phyloP scores from a whole-genome alignment of 2,797 vertebrate genomes.

The Macropus fuliginosus region DNA sequence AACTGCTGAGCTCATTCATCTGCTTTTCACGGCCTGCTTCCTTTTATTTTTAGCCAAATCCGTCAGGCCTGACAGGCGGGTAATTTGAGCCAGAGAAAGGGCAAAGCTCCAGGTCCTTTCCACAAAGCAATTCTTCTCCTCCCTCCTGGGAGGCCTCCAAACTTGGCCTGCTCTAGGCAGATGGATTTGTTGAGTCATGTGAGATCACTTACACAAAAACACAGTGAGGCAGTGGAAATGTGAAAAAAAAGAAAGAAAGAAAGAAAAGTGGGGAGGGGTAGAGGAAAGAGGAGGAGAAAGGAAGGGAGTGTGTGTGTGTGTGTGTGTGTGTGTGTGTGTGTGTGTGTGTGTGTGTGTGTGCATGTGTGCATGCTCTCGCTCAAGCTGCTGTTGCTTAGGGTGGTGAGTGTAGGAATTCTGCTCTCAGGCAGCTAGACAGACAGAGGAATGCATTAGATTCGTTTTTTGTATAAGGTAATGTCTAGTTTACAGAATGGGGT shows the following conservation, averaged over 20 bases:
- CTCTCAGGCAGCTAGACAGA: slow-evolving; percentile 88
- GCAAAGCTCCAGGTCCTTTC: slow-evolving; percentile 91
- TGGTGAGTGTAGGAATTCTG: slow-evolving; percentile 85
- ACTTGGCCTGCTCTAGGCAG: slow-evolving; percentile 89
- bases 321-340: slow-evolving; percentile 58
- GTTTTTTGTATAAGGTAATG: slow-evolving; percentile 98
- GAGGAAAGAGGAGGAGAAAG: slow-evolving; percentile 72
- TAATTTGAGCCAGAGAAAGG: slow-evolving; percentile 93
- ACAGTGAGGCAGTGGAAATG: slow-evolving; percentile 85
- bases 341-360: slow-evolving; percentile 60
- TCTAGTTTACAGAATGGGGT: slow-evolving; percentile 90
- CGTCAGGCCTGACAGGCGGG: slow-evolving; percentile 94
- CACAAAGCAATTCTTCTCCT: slow-evolving; percentile 92
- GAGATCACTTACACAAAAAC: slow-evolving; percentile 96
- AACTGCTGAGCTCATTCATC: slow-evolving; percentile 92
- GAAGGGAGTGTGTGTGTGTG: slow-evolving; percentile 74
- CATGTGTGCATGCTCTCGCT: slow-evolving; percentile 54
- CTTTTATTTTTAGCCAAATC: slow-evolving; percentile 98
- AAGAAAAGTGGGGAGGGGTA: slow-evolving; percentile 37
- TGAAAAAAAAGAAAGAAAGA: slow-evolving; percentile 49
- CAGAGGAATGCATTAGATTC: slow-evolving; percentile 89
- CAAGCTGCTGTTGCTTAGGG: slow-evolving; percentile 74
- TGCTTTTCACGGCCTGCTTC: slow-evolving; percentile 89
- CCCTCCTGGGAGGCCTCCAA: slow-evolving; percentile 90
- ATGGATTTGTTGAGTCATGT: slow-evolving; percentile 99